Conservation (phyloP, 2,113 vertebrate genomes). For the Xyrauchen texanus region DNA sequence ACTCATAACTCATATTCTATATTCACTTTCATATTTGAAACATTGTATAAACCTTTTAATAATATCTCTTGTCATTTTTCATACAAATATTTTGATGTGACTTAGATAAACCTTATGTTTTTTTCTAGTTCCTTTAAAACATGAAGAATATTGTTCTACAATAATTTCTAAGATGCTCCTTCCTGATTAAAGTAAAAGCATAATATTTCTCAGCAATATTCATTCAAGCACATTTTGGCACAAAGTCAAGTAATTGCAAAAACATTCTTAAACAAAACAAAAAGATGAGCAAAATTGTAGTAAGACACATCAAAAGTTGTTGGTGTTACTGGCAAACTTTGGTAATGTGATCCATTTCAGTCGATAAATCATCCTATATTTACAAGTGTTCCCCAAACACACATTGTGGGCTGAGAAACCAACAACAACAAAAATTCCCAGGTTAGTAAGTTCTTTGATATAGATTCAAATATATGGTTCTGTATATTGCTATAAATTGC, state of each 20-base stretch:
- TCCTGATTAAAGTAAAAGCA: conserved; percentile 37
- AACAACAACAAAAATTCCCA: neutral
- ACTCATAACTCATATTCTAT: conserved; percentile 20
- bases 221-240: conserved; percentile 39
- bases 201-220: conserved; percentile 35
- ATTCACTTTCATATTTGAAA: conserved; percentile 31
- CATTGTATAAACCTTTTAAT: conserved; percentile 31
- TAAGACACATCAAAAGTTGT: conserved; percentile 8
- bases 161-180: conserved; percentile 29
- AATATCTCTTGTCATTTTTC: conserved; percentile 23
- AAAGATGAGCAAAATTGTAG: conserved; percentile 1
- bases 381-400: conserved; percentile 25
- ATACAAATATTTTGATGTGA: conserved; percentile 33
- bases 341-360: conserved; percentile 10
- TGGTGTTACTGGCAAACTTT: conserved; percentile 1
- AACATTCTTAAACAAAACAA: conserved; percentile 8
- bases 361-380: conserved; percentile 31
- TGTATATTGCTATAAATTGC: conserved; percentile 29
- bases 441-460: conserved; percentile 24
- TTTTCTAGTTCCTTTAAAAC: conserved; percentile 11
- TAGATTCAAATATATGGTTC: conserved; percentile 34
- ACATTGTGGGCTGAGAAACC: conserved; percentile 23
- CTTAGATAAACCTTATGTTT: conserved; percentile 42
- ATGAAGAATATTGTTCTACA: conserved; percentile 29
- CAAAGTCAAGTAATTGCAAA: conserved; percentile 22